A percentile compares a stretch with the other conserved stretches of the same genome.
Conservation (phyloP, 2,113 vertebrate species). For the Tetrao urogallus region DNA sequence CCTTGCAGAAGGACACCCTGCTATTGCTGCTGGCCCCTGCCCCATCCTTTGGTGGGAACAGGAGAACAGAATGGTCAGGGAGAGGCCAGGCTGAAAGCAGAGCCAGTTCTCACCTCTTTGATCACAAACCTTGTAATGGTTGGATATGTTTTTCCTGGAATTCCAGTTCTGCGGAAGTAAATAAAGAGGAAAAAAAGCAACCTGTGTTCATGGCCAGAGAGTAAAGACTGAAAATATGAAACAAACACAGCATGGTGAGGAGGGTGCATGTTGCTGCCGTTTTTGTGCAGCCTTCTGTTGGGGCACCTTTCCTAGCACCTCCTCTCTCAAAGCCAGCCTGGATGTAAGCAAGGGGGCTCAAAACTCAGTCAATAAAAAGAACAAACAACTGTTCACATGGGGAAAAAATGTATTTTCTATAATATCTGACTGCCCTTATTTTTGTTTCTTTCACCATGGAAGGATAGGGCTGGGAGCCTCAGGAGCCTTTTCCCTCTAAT, state of each 20-base stretch:
- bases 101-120: background rate
- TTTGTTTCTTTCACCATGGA: background rate
- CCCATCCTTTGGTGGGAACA: accelerated
- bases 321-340: background rate
- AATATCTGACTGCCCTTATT: background rate
- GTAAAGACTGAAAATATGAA: background rate
- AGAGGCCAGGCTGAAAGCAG: background rate
- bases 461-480: background rate
- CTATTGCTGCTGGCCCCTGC: background rate
- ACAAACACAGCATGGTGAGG: accelerated
- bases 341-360: background rate
- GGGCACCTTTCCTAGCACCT: background rate
- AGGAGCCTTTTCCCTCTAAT: background rate
- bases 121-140: background rate
- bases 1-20: background rate
- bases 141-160: background rate
- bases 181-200: background rate
- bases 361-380: background rate
- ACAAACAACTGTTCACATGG: background rate
- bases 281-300: background rate
- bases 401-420: background rate
- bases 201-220: background rate
- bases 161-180: background rate
- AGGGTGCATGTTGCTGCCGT: background rate
- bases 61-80: accelerated